Base-by-base conservation (phyloP, 2,797 vertebrate genomes). In the Cyprinodon diabolis region DNA sequence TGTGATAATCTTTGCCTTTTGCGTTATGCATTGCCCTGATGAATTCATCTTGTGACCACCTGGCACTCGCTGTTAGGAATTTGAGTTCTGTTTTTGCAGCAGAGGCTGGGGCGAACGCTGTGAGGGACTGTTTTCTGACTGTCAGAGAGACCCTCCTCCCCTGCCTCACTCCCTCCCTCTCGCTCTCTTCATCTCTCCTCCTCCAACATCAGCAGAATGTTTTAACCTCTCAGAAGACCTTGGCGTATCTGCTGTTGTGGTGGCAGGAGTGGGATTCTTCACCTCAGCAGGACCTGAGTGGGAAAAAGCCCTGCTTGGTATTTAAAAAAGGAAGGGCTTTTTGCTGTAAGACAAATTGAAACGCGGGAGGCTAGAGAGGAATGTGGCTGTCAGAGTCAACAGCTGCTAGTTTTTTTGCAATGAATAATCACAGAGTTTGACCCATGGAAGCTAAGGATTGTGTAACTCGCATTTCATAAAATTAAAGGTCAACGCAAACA, bases 341-440 rank as follows among this genome's bases (percentile, higher is more conserved):
- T 93, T 75, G 92, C 93, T 93, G 90, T 90, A 89, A 94, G 93
- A 94, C 91, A 93, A 93, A 93, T 93, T 94, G 93, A 91, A 93
- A 90, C 85, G 86, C 87, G 83, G 89, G 89, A 91, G 87, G 91
- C 87, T 82, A 76, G 89, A 90, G 87, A 92, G 88, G 90, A 92
- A 90, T 92, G 90, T 91, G 92, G 89, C 91, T 90, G 91, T 92
- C 90, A 90, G 87, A 90, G 91, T 92, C 87, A 91, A 92, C 89
- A 91, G 91, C 87, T 89, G 90, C 90, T 86, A 83, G 83, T 90
- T 93, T 89, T 70, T 88, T 88, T 17, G 76, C 86, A 84, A 86
- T 93, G 92, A 94, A 94, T 94, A 94, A 93, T 94, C 92, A 91
- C 82, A 55, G 78, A 90, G 89, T 79, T 91, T 92, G 92, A 94